Percentiles rank a stretch among this genome's conserved stretches.
Evolutionary conservation across 2,797 vertebrate genomes (phyloP).

Genomic region (Alectoris magna): DNA sequence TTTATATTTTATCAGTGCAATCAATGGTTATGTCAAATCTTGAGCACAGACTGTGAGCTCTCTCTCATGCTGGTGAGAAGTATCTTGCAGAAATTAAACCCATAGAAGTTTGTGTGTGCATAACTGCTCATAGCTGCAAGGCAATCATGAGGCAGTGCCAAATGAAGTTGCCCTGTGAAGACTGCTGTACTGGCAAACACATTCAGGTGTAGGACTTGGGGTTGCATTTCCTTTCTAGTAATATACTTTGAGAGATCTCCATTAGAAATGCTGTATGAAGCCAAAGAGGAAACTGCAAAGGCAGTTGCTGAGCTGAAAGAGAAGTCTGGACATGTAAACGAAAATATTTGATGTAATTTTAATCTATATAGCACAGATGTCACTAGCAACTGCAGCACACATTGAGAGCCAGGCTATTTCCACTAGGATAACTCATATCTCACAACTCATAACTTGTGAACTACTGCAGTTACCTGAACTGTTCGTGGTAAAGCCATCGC

Average conservation of each 20-base stretch:
- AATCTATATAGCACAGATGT: neutral
- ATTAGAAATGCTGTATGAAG: neutral
- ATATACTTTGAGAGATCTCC: conserved; percentile 4
- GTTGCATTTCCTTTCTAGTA: conserved; percentile 5
- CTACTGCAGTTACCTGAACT: neutral
- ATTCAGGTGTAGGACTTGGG: conserved; percentile 14
- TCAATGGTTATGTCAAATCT: neutral
- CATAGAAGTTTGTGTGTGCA: neutral
- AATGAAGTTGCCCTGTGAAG: neutral
- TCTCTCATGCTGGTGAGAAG: neutral
- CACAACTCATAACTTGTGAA: neutral
- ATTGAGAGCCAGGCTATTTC: neutral
- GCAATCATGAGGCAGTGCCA: neutral
- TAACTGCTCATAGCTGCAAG: neutral
- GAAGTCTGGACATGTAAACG: neutral
- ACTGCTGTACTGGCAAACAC: neutral
- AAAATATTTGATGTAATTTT: neutral
- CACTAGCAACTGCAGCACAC: neutral
- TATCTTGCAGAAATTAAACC: neutral
- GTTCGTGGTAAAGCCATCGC: neutral
- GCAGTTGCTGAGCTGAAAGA: neutral
- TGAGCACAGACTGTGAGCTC: neutral
- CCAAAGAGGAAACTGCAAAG: neutral
- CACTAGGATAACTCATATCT: neutral
- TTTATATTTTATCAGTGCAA: neutral